phyloP scores from a whole-genome alignment of 2,113 vertebrate genomes.

The Glaucidium brasilianum region DNA sequence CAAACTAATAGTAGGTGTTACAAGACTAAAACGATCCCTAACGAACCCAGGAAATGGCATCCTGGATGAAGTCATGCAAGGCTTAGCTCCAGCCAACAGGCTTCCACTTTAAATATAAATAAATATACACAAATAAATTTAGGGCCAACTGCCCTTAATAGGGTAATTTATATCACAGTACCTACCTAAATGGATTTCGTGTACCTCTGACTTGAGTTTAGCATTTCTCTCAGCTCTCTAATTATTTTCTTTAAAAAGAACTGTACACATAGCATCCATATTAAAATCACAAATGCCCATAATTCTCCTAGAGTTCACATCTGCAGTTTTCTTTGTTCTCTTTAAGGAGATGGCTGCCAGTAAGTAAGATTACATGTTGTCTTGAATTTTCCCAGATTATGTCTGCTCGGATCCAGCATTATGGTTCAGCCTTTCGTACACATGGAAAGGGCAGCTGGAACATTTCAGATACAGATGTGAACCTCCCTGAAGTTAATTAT shows the following conservation, averaged over 20 bases:
- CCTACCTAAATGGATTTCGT: neutral
- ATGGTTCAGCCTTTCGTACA: neutral
- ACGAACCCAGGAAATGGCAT: neutral
- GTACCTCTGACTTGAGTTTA: neutral
- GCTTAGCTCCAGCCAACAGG: neutral
- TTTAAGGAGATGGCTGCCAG: neutral
- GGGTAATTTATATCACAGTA: neutral
- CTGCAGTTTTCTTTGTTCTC: neutral
- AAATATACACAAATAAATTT: neutral
- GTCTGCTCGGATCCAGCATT: neutral
- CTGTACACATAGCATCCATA: neutral
- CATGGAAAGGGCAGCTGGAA: slow-evolving; percentile 23
- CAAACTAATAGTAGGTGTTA: neutral
- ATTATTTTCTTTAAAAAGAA: neutral
- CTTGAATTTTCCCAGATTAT: slow-evolving; percentile 49
- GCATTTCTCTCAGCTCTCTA: neutral
- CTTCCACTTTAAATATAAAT: neutral
- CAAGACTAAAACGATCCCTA: neutral
- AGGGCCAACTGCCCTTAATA: neutral
- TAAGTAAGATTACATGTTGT: slow-evolving; percentile 33
- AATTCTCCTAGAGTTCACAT: neutral
- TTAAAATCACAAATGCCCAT: neutral
- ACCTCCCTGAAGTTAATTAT: neutral
- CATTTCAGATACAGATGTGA: slow-evolving; percentile 32
- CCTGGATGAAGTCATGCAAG: neutral